A percentile compares a stretch with the other conserved stretches of the same genome.
Conservation (phyloP, 2,113 vertebrate species). For the Podarcis cretensis region DNA sequence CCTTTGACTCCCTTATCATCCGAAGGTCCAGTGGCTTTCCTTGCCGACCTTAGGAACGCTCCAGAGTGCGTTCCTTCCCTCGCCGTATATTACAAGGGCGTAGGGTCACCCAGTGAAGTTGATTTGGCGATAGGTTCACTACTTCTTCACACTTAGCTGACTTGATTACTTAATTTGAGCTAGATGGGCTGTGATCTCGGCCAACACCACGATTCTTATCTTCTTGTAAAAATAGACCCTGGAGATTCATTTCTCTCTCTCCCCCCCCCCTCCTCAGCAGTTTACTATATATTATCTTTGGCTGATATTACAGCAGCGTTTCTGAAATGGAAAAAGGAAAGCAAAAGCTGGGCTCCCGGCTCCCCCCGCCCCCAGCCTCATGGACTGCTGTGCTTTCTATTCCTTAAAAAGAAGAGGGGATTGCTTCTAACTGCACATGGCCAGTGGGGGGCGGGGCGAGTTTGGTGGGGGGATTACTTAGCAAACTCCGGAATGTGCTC, state of each 20-base stretch:
- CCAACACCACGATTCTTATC: too few relatives aligned
- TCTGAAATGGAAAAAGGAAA: conserved; percentile 1
- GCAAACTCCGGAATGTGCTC: conserved; percentile 77
- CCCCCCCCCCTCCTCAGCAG: background rate
- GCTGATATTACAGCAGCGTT: background rate
- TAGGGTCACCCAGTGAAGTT: background rate
- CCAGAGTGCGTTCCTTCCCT: too few relatives aligned
- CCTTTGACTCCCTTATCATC: too few relatives aligned
- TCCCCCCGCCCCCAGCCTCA: too few relatives aligned
- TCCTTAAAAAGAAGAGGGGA: conserved; percentile 63
- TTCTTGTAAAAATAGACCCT: background rate
- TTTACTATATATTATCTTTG: background rate
- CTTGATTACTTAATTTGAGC: background rate
- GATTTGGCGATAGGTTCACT: background rate
- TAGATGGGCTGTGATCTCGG: background rate
- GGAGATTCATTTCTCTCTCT: background rate
- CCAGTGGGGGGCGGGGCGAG: conserved; percentile 54
- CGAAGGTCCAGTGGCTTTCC: too few relatives aligned
- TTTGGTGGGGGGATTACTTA: conserved; percentile 78
- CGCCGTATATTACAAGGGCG: too few relatives aligned
- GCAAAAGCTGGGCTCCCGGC: conserved; percentile 15
- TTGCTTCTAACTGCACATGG: conserved; percentile 56
- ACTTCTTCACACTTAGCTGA: background rate
- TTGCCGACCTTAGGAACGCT: background rate
- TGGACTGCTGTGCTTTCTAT: conserved; percentile 27